Base-by-base conservation (phyloP, 1,140 invertebrate species). In the Atta colombica region DNA sequence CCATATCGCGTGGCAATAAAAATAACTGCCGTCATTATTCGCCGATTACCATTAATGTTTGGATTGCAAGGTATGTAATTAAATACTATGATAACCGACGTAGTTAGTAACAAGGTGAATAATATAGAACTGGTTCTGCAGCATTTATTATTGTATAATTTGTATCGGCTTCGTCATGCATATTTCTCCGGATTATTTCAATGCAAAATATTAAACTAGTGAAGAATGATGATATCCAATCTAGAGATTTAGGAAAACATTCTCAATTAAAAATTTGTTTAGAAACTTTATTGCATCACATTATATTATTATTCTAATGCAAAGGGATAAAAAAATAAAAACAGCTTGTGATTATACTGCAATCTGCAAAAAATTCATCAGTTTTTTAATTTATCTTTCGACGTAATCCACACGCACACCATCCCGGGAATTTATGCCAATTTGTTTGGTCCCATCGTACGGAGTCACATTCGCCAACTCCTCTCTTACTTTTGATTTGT, bases 381-480 rank as follows among this genome's bases (percentile, higher is more conserved):
- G 6, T 75, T 63, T 45, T 31, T 16, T 28, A 25, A 77, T 14
- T 21, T 1, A 18, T 35, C 28, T 7, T 21, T 55, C 16, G 60
- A 63, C 5, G 55, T 12, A 12, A 25, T 25, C 65, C n/a, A 28
- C 28, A 60, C 39, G 21, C 16, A 49, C n/a, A 65, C 35, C 65
- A 89, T 80, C 85, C 88, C 89, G 88, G 91, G 92, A 94, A 94
- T 94, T 91, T 93, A 94, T 94, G 92, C 92, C 94, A 94, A 94
- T 94, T 94, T 94, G 94, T 94, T 94, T 90, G 88, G 84, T 65
- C 71, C 80, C 86, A 88, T 89, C 88, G 92, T 88, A 87, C 60
- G 68, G 21, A 74, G 78, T 80, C 88, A 77, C 90, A 80, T 75
- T 92, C 87, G 88, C 89, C 88, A 68, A 87, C 88, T 75, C 80